Percentiles rank a stretch among this genome's conserved stretches.
These are phyloP conservation scores for Dinothrombium tinctorium DNA, from an alignment of 1,140 invertebrate species.

Conservation along the genomic window DNA sequence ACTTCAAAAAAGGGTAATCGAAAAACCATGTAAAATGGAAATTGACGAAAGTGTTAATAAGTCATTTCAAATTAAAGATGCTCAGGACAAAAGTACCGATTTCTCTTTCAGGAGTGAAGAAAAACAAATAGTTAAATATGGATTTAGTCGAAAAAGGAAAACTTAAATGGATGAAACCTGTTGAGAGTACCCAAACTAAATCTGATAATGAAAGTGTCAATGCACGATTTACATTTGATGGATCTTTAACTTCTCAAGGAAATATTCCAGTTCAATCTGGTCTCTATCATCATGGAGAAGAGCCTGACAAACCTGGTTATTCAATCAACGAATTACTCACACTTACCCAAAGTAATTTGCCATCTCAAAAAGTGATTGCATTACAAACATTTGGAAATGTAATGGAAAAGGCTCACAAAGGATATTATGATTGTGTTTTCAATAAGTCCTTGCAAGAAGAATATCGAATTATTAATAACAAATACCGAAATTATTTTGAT, in stretches of 20 bases:
- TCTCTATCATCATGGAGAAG: slow-evolving; percentile 13
- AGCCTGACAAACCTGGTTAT: slow-evolving; percentile 10
- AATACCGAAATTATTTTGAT: too few species aligned
- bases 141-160: too few species aligned
- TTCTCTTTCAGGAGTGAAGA: too few species aligned
- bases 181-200: neutral
- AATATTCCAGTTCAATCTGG: slow-evolving; percentile 9
- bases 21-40: too few species aligned
- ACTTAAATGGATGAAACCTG: slow-evolving; percentile 10
- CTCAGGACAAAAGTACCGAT: too few species aligned
- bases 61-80: too few species aligned
- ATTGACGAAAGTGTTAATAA: too few species aligned
- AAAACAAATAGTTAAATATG: too few species aligned
- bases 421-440: slow-evolving; percentile 10
- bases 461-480: slow-evolving; percentile 1
- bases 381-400: slow-evolving; percentile 10
- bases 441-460: slow-evolving; percentile 3
- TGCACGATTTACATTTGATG: slow-evolving; percentile 13
- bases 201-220: neutral
- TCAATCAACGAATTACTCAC: too few species aligned
- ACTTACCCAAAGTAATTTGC: slow-evolving; percentile 8
- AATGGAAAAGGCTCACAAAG: too few species aligned
- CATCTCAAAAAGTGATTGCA: slow-evolving; percentile 10
- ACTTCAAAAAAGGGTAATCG: too few species aligned
- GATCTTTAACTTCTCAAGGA: slow-evolving; percentile 1